Evolutionary conservation across 2,113 vertebrate genomes (phyloP).

Genomic region (Neolamprologus caudopunctatus): DNA sequence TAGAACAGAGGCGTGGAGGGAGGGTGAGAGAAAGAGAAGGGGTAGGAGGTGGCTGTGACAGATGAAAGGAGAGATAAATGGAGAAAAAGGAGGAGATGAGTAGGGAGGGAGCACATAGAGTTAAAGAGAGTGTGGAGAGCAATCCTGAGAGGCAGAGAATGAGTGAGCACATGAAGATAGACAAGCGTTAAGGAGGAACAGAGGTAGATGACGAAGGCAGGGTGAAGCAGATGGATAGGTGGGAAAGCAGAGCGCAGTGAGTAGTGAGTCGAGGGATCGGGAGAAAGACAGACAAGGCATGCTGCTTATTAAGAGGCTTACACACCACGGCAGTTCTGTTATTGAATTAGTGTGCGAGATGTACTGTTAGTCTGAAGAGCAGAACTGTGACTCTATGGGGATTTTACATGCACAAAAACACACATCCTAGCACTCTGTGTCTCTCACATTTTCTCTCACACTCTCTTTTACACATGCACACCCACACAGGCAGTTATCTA

Average conservation of each 20-base stretch:
- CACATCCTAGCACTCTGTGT: background rate
- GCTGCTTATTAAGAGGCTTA: constrained; percentile 12
- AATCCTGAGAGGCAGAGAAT: background rate
- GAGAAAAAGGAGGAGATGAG: background rate
- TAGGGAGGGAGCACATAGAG: background rate
- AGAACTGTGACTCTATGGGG: background rate
- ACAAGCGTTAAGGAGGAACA: background rate
- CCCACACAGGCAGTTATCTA: background rate
- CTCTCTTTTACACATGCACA: background rate
- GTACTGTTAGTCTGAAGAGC: background rate
- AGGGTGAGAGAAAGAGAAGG: background rate
- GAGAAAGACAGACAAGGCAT: background rate
- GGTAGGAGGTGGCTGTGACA: background rate
- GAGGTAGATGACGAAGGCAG: background rate
- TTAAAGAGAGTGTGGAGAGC: background rate
- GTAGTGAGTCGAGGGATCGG: background rate
- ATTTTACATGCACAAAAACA: background rate
- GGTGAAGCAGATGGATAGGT: background rate
- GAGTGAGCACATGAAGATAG: background rate
- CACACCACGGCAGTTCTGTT: background rate
- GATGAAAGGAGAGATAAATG: constrained; percentile 35
- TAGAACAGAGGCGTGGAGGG: background rate
- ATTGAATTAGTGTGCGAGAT: constrained; percentile 5
- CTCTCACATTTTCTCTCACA: constrained; percentile 3
- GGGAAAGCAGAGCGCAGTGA: background rate